A percentile compares a stretch with the other conserved stretches of the same genome.
Evolutionary conservation across 2,888 invertebrate genomes (phyloP).

Genomic region (Drosophila nr. medialis): DNA sequence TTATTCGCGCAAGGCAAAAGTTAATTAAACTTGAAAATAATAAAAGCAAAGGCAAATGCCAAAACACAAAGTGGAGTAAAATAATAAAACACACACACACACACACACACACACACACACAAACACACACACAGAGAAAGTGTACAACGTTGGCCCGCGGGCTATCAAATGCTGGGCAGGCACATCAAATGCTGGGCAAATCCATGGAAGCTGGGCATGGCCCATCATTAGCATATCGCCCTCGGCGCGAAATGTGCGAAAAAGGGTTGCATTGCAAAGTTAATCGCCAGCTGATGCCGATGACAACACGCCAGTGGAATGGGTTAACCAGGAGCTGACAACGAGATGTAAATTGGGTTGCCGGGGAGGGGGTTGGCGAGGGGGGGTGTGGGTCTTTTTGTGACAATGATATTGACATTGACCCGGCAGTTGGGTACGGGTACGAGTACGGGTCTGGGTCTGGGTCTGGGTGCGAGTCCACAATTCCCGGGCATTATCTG

Average conservation of each 20-base stretch:
- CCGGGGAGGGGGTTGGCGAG: neutral
- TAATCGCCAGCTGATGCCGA: conserved; percentile 80
- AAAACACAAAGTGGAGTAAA: conserved; percentile 40
- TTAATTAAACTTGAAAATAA: conserved; percentile 78
- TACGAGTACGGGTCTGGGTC: too few relatives aligned
- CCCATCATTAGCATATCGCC: conserved; percentile 78
- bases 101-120: conserved; percentile 32
- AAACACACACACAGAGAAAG: conserved; percentile 53
- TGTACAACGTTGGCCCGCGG: conserved; percentile 54
- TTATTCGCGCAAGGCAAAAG: conserved; percentile 71
- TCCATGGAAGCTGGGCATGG: conserved; percentile 35
- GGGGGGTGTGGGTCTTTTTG: conserved; percentile 5
- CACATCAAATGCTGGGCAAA: conserved; percentile 21
- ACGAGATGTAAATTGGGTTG: neutral
- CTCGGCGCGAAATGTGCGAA: conserved; percentile 48
- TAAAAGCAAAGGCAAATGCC: conserved; percentile 63
- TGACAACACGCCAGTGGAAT: conserved; percentile 44
- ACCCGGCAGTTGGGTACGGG: neutral
- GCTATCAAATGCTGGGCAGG: conserved; percentile 25
- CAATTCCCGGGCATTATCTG: conserved; percentile 54
- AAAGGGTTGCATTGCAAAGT: conserved; percentile 75
- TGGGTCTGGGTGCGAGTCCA: neutral
- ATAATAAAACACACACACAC: conserved; percentile 68
- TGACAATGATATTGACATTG: conserved; percentile 65
- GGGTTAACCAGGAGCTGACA: conserved; percentile 15